These are phyloP conservation scores for Carcharodon carcharias DNA, from an alignment of 2,797 vertebrate species.

Conservation along the genomic window DNA sequence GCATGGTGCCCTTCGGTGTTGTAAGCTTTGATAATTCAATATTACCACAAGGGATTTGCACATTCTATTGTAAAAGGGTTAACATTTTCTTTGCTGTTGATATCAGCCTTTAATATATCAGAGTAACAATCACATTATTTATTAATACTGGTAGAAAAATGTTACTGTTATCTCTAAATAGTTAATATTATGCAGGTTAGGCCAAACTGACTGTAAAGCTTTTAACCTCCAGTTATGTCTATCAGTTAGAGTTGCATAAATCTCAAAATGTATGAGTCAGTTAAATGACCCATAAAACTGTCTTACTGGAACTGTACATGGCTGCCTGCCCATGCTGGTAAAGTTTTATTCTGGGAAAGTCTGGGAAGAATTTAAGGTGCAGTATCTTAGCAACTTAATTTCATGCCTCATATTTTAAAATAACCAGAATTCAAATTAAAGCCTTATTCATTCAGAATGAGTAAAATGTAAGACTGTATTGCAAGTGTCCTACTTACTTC, in stretches of 20 bases:
- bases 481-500: not conserved
- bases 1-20: not conserved
- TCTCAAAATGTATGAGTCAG: slow-evolving; percentile 15
- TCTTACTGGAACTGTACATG: slow-evolving; percentile 6
- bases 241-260: slow-evolving; percentile 24
- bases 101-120: not conserved
- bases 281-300: slow-evolving; percentile 31
- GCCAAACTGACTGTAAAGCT: not conserved
- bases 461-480: not conserved
- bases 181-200: not conserved
- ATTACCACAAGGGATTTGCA: not conserved
- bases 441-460: not conserved
- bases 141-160: not conserved
- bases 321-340: not conserved
- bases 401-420: slow-evolving; percentile 15
- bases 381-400: not conserved
- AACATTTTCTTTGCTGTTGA: not conserved
- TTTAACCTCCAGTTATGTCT: not conserved
- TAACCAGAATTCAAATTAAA: not conserved
- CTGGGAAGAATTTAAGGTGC: slow-evolving; percentile 12
- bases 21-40: not conserved
- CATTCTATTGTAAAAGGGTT: not conserved
- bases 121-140: not conserved
- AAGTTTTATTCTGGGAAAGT: slow-evolving; percentile 21
- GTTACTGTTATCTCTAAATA: not conserved